Percentiles rank a stretch among this genome's conserved stretches.
phyloP scores from a whole-genome alignment of 2,113 vertebrate species.

The Lophochroa leadbeateri region DNA sequence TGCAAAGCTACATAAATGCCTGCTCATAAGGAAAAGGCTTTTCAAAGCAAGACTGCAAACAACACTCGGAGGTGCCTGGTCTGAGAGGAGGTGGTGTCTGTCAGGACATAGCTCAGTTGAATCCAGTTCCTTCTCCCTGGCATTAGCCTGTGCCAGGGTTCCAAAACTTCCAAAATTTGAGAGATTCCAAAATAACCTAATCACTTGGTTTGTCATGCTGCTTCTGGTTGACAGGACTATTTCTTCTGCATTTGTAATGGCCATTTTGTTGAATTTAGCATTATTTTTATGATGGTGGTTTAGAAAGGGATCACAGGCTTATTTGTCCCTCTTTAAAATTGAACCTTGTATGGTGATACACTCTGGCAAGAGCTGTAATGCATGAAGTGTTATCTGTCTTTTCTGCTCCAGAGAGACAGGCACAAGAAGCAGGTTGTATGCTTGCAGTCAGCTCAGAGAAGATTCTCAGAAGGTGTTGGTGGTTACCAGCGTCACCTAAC shows the following conservation, averaged over 20 bases:
- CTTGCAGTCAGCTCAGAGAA: not conserved
- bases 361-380: not conserved
- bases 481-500: not conserved
- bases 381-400: not conserved
- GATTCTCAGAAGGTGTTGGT: not conserved
- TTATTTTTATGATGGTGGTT: not conserved
- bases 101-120: rapidly evolving
- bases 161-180: not conserved
- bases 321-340: not conserved
- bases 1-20: not conserved
- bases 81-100: not conserved
- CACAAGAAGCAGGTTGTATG: not conserved
- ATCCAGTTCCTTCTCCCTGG: not conserved
- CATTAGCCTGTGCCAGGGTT: not conserved
- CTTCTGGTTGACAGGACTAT: not conserved
- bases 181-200: not conserved
- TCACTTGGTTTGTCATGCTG: not conserved
- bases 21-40: not conserved
- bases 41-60: not conserved
- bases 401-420: not conserved
- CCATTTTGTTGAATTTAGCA: not conserved
- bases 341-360: rapidly evolving
- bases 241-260: not conserved
- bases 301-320: not conserved
- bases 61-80: not conserved